A percentile compares a stretch with the other conserved stretches of the same genome.
phyloP scores from a whole-genome alignment of 2,113 vertebrate genomes.

The Ammodytes dubius region DNA sequence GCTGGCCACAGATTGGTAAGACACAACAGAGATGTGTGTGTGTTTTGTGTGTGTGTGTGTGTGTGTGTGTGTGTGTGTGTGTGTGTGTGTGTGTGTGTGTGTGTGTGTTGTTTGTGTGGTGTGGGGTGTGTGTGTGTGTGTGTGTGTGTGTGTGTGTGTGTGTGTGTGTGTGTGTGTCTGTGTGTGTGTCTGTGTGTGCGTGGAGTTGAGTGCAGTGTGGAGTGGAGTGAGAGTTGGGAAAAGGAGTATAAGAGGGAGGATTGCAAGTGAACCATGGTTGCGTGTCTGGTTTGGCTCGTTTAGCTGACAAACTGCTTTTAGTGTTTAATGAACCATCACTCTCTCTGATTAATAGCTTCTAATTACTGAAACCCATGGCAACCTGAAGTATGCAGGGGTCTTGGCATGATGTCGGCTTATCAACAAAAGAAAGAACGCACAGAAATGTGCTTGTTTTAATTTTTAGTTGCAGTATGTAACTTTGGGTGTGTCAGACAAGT shows the following conservation, averaged over 20 bases:
- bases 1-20: not conserved
- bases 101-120: slow-evolving; percentile 9
- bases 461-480: too few species aligned
- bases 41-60: slow-evolving; percentile 22
- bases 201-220: not conserved
- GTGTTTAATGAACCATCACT: slow-evolving; percentile 78
- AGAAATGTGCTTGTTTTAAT: not conserved
- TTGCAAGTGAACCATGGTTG: slow-evolving; percentile 56
- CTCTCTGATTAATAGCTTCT: slow-evolving; percentile 81
- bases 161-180: slow-evolving; percentile 24
- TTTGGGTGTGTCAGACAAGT: too few species aligned
- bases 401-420: slow-evolving; percentile 58
- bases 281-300: slow-evolving; percentile 73
- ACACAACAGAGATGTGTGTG: slow-evolving; percentile 25
- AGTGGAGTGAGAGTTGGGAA: not conserved
- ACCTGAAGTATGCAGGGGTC: slow-evolving; percentile 70
- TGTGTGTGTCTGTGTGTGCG: not conserved
- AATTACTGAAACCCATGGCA: slow-evolving; percentile 77
- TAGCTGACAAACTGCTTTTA: slow-evolving; percentile 78
- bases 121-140: slow-evolving; percentile 13
- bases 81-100: not conserved
- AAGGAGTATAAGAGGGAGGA: not conserved
- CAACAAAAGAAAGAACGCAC: slow-evolving; percentile 55
- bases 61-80: slow-evolving; percentile 23
- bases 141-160: slow-evolving; percentile 19